Base-by-base conservation (phyloP, 2,113 vertebrate genomes). In the Lanius collurio region DNA sequence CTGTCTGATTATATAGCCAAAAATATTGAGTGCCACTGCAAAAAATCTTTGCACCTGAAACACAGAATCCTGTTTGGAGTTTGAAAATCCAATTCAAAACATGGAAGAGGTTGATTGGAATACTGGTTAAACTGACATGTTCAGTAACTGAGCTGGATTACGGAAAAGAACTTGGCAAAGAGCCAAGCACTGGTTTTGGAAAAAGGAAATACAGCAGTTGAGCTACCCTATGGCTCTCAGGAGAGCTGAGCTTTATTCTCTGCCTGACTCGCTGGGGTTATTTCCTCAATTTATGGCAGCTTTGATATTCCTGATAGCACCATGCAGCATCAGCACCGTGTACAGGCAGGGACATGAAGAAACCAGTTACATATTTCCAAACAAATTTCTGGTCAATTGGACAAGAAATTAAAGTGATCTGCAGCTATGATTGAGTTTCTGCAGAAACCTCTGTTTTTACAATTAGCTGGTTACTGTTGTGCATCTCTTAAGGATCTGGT, bases 171-270 rank as follows among this genome's bases (percentile, higher is more conserved):
- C 83, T 78, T 71, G 65, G 57, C 53, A 79, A 59, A 49, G 23
- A 57, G 81, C 74, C 42, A 60, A 46, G 68, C 13, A 19, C 26
- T 83, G 46, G 23, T 39, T 93, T 89, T 84, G 65, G 53, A 65
- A 91, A 56, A 57, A 82, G 46, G 70, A 89, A 78, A 78, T 41
- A 67, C 53, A 78, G 77, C 64, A 75, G 52, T 62, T 84, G 70
- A 60, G 65, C 65, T 50, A 37, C 47, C 35, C 57, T 78, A 56
- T 2, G 7, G 52, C 56, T 83, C 73, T 82, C n/a, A 10, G 56
- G 56, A 91, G 92, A 73, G 56, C 90, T 82, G 81, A 87, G 65
- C 70, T 91, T 84, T 94, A 41, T 73, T 84, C 42, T 70, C 77
- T 1, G 19, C 49, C 56, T 91, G 65, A 42, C 74, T 78, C 0